Evolutionary conservation across 2,888 invertebrate species (phyloP).

Genomic region (Lasioglossum oenotherae): DNA sequence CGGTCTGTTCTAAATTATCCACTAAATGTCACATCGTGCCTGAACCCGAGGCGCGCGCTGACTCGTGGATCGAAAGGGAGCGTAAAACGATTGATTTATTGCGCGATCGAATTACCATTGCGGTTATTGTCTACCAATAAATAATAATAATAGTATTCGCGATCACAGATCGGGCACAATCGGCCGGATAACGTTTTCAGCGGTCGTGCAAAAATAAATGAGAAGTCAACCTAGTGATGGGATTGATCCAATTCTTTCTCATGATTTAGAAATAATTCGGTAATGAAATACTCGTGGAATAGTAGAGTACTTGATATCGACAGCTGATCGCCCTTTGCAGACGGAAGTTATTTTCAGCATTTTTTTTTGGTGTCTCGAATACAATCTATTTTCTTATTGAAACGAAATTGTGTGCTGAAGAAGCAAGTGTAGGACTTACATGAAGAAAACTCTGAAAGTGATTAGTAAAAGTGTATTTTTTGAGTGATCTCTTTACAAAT

Average conservation of each 20-base stretch:
- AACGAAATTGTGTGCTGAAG: neutral
- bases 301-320: neutral
- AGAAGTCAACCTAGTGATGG: constrained; percentile 23
- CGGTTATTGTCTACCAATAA: constrained; percentile 12
- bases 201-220: constrained; percentile 35
- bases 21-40: constrained; percentile 4
- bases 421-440: neutral
- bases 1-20: constrained; percentile 4
- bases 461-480: neutral
- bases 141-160: constrained; percentile 33
- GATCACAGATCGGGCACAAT: constrained; percentile 16
- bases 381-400: too few relatives aligned
- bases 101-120: constrained; percentile 29
- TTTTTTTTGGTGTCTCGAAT: too few relatives aligned
- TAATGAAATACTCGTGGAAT: neutral
- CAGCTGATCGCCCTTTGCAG: neutral
- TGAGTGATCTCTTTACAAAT: too few relatives aligned
- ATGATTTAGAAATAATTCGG: neutral
- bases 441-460: neutral
- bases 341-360: too few relatives aligned
- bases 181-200: constrained; percentile 33
- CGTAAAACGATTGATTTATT: constrained; percentile 19
- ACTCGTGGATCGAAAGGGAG: neutral
- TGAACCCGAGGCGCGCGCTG: constrained; percentile 17
- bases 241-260: neutral